These are phyloP conservation scores for Xestia sexstrigata DNA, from an alignment of 2,888 invertebrate genomes.

Conservation along the genomic window DNA sequence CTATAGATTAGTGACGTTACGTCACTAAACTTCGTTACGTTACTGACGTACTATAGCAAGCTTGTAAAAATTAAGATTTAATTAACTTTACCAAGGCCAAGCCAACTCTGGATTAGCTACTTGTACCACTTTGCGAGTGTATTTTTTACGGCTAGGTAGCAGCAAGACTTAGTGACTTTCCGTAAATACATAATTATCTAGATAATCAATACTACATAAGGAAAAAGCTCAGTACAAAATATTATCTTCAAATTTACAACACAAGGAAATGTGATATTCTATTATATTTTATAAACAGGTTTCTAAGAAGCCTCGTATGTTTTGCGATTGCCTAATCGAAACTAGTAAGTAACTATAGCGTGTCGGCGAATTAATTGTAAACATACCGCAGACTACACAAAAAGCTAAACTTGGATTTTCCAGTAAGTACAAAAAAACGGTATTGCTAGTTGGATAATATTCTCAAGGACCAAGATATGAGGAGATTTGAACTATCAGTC, in stretches of 20 bases:
- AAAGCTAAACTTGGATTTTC: background rate
- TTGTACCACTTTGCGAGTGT: background rate
- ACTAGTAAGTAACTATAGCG: background rate
- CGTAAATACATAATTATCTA: background rate
- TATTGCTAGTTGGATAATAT: background rate
- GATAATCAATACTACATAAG: background rate
- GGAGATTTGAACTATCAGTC: background rate
- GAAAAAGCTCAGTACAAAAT: background rate
- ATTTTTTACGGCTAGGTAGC: background rate
- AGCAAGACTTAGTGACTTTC: too few relatives aligned
- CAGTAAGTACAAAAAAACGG: background rate
- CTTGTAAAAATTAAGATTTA: background rate
- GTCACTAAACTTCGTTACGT: too few relatives aligned
- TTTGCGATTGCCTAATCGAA: conserved; percentile 7
- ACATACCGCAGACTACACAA: conserved; percentile 2
- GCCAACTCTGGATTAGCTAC: background rate
- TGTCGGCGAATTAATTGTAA: conserved; percentile 11
- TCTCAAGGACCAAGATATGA: background rate
- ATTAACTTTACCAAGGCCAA: conserved; percentile 11
- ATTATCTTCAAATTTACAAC: conserved; percentile 7
- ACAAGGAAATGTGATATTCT: conserved; percentile 42
- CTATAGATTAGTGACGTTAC: background rate
- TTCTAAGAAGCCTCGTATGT: conserved; percentile 30
- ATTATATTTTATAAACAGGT: conserved; percentile 37
- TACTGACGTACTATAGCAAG: too few relatives aligned